phyloP scores from a whole-genome alignment of 2,888 invertebrate genomes.

The Eristalis arbustorum region DNA sequence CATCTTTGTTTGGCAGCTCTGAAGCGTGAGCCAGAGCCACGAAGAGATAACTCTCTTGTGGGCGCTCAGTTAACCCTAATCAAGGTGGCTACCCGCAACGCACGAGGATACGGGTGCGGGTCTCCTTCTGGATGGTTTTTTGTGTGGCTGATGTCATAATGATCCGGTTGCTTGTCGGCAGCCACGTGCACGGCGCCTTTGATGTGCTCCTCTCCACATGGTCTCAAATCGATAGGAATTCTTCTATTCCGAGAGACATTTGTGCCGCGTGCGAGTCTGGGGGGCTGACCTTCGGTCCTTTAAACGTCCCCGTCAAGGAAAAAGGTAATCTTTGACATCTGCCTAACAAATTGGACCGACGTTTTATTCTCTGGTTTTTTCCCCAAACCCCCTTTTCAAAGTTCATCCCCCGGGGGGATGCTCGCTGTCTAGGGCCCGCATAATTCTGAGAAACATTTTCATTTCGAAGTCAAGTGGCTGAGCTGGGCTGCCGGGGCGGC shows the following conservation, averaged over 20 bases:
- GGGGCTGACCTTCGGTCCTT: not conserved
- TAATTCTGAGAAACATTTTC: not conserved
- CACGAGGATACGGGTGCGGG: not conserved
- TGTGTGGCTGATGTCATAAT: not conserved
- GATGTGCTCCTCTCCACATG: not conserved
- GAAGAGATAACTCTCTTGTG: not conserved
- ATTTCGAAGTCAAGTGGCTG: not conserved
- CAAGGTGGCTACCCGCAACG: not conserved
- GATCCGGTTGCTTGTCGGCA: not conserved
- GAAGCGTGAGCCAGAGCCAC: too few relatives aligned
- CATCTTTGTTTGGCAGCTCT: constrained; percentile 36
- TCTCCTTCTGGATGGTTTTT: not conserved
- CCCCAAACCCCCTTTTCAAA: not conserved
- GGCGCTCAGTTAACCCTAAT: constrained; percentile 19
- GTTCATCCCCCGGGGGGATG: not conserved
- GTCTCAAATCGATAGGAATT: not conserved
- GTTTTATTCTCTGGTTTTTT: too few relatives aligned
- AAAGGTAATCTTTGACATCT: constrained; percentile 16
- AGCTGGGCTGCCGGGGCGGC: too few relatives aligned
- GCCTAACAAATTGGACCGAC: not conserved
- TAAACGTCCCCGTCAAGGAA: not conserved
- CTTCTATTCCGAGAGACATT: not conserved
- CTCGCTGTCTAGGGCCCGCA: not conserved
- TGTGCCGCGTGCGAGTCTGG: not conserved
- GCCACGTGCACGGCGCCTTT: not conserved